phyloP scores from a whole-genome alignment of 1,140 invertebrate genomes.

The Zaprionus vittiger region DNA sequence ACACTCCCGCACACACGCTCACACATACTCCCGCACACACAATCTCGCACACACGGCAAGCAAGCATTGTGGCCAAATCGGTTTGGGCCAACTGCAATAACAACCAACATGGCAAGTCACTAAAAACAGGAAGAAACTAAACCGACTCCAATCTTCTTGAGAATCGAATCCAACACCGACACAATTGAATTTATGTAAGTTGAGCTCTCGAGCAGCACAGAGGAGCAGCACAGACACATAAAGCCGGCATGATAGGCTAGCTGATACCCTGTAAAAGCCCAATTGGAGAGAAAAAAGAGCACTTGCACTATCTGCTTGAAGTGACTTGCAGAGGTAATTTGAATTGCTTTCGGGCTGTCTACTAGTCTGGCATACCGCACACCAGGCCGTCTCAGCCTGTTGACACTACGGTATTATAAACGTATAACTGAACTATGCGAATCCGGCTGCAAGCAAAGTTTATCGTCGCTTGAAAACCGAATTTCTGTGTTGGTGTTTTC shows the following conservation, averaged over 20 bases:
- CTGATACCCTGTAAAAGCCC: constrained; percentile 4
- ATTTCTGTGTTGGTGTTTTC: constrained; percentile 25
- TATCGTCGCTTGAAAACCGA: constrained; percentile 5
- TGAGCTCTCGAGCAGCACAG: neutral
- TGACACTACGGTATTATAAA: constrained; percentile 14
- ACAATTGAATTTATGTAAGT: constrained; percentile 74
- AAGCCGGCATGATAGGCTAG: neutral
- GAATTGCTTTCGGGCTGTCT: neutral
- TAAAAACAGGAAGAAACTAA: constrained; percentile 33
- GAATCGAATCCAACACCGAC: constrained; percentile 42
- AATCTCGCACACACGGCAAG: neutral
- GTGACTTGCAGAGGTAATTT: neutral
- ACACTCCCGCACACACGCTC: neutral
- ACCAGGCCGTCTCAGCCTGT: neutral
- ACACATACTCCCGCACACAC: neutral
- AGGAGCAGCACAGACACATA: neutral
- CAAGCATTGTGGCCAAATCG: constrained; percentile 55
- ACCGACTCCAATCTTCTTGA: constrained; percentile 18
- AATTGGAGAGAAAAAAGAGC: neutral
- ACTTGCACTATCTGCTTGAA: neutral
- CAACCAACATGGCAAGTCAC: constrained; percentile 25
- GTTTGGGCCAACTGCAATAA: constrained; percentile 64
- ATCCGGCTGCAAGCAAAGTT: constrained; percentile 27
- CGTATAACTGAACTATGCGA: constrained; percentile 25
- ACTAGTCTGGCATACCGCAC: neutral